These are phyloP conservation scores for Hemistola chrysoprasaria DNA, from an alignment of 2,888 invertebrate genomes.

Conservation along the genomic window DNA sequence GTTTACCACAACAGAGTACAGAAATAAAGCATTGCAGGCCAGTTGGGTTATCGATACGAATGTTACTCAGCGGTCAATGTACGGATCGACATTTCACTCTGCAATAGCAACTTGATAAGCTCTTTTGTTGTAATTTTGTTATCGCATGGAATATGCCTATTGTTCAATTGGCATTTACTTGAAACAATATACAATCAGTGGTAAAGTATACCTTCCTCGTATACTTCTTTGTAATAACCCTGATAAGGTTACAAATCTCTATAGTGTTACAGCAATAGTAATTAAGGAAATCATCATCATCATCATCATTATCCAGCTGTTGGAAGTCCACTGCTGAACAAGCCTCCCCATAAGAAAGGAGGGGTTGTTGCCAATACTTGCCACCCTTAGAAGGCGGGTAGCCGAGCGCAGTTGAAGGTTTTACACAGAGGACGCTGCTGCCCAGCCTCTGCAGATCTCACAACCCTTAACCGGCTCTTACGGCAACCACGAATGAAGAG, in stretches of 20 bases:
- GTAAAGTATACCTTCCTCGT: too few relatives aligned
- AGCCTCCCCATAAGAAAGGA: too few relatives aligned
- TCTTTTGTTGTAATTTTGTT: slow-evolving; percentile 55
- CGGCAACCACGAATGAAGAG: too few relatives aligned
- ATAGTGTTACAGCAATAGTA: slow-evolving; percentile 12
- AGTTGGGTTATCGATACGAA: slow-evolving; percentile 61
- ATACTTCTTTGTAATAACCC: slow-evolving; percentile 28
- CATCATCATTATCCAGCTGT: too few relatives aligned
- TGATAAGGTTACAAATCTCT: slow-evolving; percentile 31
- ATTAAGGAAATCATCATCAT: slow-evolving; percentile 22
- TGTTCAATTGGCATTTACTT: slow-evolving; percentile 33
- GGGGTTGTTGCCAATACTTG: too few relatives aligned
- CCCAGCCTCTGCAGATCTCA: too few relatives aligned
- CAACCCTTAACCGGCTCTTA: too few relatives aligned
- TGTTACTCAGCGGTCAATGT: slow-evolving; percentile 65
- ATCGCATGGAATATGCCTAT: slow-evolving; percentile 40
- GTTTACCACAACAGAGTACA: slow-evolving; percentile 73
- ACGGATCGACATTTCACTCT: slow-evolving; percentile 52
- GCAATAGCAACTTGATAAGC: slow-evolving; percentile 56
- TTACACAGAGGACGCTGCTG: too few relatives aligned
- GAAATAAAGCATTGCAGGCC: slow-evolving; percentile 65
- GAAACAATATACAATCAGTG: slow-evolving; percentile 29
- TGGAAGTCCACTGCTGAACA: too few relatives aligned
- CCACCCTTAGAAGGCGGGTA: too few relatives aligned
- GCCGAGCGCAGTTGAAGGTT: too few relatives aligned